Base-by-base conservation (phyloP, 2,888 invertebrate species). In the Sepioteuthis lessoniana region DNA sequence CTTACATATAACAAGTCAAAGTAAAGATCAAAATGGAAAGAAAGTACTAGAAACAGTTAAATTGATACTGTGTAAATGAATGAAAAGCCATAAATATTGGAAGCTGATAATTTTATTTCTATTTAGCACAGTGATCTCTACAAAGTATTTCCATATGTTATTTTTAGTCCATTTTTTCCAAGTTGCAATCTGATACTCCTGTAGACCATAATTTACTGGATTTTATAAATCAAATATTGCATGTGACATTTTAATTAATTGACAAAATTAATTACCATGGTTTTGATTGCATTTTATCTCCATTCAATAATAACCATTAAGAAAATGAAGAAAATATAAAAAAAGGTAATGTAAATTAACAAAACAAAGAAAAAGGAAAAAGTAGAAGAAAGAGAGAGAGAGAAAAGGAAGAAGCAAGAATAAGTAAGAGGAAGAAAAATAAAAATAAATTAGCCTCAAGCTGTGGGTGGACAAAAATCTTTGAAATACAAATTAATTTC, bases 261-360 rank as follows among this genome's bases (percentile, higher is more conserved):
- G 76, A 76, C n/a, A 76, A 76, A 76, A 76, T 76, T 76, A 76
- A 76, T 76, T 76, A 76, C 76, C 76, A 76, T 76, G 76, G 76
- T 76, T 76, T 76, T 76, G 76, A 76, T 76, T 76, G n/a, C 76
- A 76, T 76, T 76, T 31, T 76, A 76, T n/a, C 76, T 76, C n/a
- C 10, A 76, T n/a, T 76, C 76, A 76, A 76, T 76, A 31, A 76
- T 76, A 31, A n/a, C n/a, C 76, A 76, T 76, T 76, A n/a, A 76
- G 76, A 76, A n/a, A 60, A 76, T 7, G n/a, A 16, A 10, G 76
- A 76, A 31, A 76, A n/a, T 31, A 76, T n/a, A 76, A n/a, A 76
- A 76, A 76, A 76, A 76, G 10, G 76, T 76, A 76, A 76, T 31
- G 76, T n/a, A 76, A 76, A 76, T 76, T 10, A 76, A 31, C 28